Conservation (phyloP, 2,888 invertebrate species). For the Antheraea assamensis region DNA sequence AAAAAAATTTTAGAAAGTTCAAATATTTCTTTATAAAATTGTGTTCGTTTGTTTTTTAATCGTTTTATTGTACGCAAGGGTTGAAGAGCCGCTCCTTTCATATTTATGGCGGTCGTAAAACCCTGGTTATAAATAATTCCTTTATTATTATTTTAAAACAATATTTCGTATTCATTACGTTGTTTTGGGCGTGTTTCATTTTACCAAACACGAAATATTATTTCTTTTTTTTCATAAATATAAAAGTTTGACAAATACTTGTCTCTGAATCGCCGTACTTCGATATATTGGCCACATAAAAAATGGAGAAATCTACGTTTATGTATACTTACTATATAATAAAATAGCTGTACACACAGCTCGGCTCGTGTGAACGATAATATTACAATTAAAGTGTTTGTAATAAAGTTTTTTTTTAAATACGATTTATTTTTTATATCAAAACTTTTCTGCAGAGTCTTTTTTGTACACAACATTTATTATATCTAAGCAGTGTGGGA, state of each 20-base stretch:
- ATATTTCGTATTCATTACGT: not conserved
- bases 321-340: not conserved
- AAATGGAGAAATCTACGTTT: not conserved
- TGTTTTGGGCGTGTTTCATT: not conserved
- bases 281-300: not conserved
- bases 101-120: conserved; percentile 15
- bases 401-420: too few species aligned
- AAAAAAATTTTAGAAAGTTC: conserved; percentile 6
- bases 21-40: not conserved
- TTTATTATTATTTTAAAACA: conserved; percentile 5
- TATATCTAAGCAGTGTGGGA: too few species aligned
- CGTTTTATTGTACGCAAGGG: conserved; percentile 16
- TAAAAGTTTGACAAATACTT: not conserved
- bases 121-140: conserved; percentile 1
- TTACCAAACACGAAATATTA: not conserved
- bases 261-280: not conserved
- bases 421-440: too few species aligned
- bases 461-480: too few species aligned
- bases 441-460: too few species aligned
- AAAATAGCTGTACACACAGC: too few species aligned
- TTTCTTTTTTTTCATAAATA: not conserved
- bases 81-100: conserved; percentile 15
- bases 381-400: too few species aligned
- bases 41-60: conserved; percentile 14
- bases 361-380: too few species aligned